phyloP scores from a whole-genome alignment of 2,797 vertebrate species.

The Scarus forsteni region DNA sequence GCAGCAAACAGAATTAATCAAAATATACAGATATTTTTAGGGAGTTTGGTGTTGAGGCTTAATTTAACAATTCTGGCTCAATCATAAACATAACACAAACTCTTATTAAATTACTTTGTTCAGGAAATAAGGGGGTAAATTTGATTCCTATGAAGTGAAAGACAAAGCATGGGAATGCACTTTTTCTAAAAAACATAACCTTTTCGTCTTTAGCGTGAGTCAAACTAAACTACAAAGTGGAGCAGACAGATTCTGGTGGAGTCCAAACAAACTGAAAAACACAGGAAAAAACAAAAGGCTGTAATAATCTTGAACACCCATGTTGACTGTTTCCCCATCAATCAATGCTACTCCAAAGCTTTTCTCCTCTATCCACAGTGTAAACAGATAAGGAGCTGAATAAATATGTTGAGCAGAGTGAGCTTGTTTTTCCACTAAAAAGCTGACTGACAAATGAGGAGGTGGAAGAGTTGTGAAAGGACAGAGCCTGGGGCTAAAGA shows the following conservation, averaged over 20 bases:
- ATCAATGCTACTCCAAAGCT: slow-evolving; percentile 2
- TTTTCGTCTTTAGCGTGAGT: no score
- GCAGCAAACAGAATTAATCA: no score
- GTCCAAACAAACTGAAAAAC: not conserved
- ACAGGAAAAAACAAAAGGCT: not conserved
- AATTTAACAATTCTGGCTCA: no score
- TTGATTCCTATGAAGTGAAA: no score
- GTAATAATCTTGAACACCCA: not conserved
- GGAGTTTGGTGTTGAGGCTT: no score
- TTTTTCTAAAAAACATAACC: no score
- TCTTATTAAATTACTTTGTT: no score
- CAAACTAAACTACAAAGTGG: not conserved
- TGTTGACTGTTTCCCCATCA: slow-evolving; percentile 5
- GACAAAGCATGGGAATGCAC: no score
- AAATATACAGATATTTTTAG: no score
- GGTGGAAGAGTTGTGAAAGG: slow-evolving; percentile 47
- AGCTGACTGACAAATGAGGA: slow-evolving; percentile 46
- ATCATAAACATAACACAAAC: no score
- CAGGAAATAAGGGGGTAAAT: no score
- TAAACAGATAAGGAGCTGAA: slow-evolving; percentile 27
- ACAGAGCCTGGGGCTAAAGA: slow-evolving; percentile 47
- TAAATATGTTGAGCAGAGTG: slow-evolving; percentile 21
- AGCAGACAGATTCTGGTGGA: not conserved
- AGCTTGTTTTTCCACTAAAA: slow-evolving; percentile 35
- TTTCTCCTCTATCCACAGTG: not conserved